A percentile compares a stretch with the other conserved stretches of the same genome.
Evolutionary conservation across 1,140 invertebrate genomes (phyloP).

Genomic region (Ridgeia piscesae): DNA sequence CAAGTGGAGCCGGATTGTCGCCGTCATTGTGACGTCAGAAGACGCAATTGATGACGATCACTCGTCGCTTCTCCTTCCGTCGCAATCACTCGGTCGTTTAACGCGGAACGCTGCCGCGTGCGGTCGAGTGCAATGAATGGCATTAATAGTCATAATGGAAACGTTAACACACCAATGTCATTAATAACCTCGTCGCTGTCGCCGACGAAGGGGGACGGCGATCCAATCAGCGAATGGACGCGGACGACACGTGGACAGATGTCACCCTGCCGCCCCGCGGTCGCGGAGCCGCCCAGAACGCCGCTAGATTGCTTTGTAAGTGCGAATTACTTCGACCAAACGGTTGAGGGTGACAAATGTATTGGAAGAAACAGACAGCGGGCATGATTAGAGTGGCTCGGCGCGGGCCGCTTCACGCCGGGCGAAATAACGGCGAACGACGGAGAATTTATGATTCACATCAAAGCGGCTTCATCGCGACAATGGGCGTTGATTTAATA

Average conservation of each 20-base stretch:
- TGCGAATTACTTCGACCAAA: slow-evolving; percentile 1
- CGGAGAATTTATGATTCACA: background rate
- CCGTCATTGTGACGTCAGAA: background rate
- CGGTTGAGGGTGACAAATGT: background rate
- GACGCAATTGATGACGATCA: background rate
- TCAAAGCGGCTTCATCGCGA: background rate
- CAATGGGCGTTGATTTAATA: background rate
- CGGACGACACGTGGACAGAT: background rate
- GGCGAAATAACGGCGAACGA: background rate
- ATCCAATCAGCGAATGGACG: background rate
- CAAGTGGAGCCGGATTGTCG: background rate
- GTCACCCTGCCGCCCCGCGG: background rate
- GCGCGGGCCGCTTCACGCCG: background rate
- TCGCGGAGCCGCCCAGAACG: background rate
- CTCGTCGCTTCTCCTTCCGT: background rate
- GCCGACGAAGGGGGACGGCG: too few species aligned
- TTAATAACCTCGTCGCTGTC: background rate
- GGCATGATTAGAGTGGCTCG: background rate
- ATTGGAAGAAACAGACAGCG: background rate
- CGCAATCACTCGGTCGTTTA: background rate
- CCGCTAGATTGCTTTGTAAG: background rate
- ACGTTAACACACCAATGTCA: background rate
- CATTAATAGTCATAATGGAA: slow-evolving; percentile 2
- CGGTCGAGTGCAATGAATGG: background rate
- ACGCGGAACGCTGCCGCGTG: background rate